Evolutionary conservation across 2,113 vertebrate genomes (phyloP), one percentile per base, ranked within the genome.

Genomic region (Trogon surrucura): DNA sequence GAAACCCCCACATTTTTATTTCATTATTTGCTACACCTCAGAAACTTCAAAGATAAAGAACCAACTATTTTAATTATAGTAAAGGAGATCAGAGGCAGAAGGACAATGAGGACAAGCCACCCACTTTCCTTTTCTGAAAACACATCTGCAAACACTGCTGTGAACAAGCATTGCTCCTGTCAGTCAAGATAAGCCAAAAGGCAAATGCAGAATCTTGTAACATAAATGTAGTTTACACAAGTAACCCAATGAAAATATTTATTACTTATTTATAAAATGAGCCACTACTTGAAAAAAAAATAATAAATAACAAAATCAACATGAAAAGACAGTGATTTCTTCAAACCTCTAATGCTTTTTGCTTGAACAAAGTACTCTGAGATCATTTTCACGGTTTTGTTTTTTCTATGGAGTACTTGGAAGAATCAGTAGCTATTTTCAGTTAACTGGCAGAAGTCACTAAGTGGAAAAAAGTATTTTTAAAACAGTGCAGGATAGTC

Each of bases 91-190:
- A 34, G 26, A 38, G 5, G 36, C 30, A 85, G 11, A 51, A 38
- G 53, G 30, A 69, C 3, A 14, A 45, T 8, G 22, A 12, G 17
- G 19, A 7, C 23, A 67, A 79, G 34, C 5, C 45, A 67, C 15
- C 4, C 21, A 20, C 73, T 57, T 41, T 60, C 13, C 27, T 7
- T 16, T 82, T 56, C 32, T 17, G 29, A 81, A 23, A 44, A 22
- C 10, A 44, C 10, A 53, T 6, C 3, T 60, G 16, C 5, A 64
- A 82, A 81, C 0, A 0, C 15, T 32, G 45, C 36, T 81, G 23
- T 20, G 32, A 17, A 80, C 18, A 54, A 57, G 32, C 64, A 45
- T 13, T 48, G 16, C 36, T 85, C 30, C 26, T 1, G 0, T 20
- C 11, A 60, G 3, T 25, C 64, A 60, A 11, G 7, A 26, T 17